Conservation (phyloP, 2,888 invertebrate genomes). For the Drosophila antonietae region DNA sequence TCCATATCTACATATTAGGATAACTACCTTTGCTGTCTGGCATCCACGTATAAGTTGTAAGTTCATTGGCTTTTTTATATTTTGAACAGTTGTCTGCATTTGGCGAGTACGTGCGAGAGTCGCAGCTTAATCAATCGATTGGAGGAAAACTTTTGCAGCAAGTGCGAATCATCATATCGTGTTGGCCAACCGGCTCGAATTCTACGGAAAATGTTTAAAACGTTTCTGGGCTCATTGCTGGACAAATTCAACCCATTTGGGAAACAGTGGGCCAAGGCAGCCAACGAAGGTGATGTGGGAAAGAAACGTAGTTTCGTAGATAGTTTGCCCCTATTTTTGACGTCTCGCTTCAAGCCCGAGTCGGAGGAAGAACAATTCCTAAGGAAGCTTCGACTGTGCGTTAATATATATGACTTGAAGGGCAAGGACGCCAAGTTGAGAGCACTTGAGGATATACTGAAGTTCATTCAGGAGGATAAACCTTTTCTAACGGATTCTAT, state of each 20-base stretch:
- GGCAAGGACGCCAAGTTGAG: background rate
- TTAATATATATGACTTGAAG: background rate
- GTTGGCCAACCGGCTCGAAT: background rate
- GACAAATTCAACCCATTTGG: conserved; percentile 5
- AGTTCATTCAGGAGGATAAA: background rate
- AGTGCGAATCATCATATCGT: background rate
- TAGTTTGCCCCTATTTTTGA: background rate
- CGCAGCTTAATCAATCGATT: background rate
- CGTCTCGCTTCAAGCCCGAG: background rate
- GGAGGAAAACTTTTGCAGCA: background rate
- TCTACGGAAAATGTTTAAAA: background rate
- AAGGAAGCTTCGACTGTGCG: background rate
- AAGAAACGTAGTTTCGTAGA: background rate
- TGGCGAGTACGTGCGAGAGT: background rate
- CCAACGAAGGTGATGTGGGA: background rate
- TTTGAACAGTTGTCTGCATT: background rate
- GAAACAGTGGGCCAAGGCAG: background rate
- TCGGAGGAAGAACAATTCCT: background rate
- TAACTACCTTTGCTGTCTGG: background rate
- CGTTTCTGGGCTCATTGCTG: conserved; percentile 1
- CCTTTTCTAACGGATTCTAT: background rate
- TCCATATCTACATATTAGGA: background rate
- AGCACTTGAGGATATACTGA: background rate
- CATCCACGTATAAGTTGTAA: background rate
- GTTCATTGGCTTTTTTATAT: background rate